phyloP scores from a whole-genome alignment of 2,888 invertebrate genomes.

The Lasioglossum morio region DNA sequence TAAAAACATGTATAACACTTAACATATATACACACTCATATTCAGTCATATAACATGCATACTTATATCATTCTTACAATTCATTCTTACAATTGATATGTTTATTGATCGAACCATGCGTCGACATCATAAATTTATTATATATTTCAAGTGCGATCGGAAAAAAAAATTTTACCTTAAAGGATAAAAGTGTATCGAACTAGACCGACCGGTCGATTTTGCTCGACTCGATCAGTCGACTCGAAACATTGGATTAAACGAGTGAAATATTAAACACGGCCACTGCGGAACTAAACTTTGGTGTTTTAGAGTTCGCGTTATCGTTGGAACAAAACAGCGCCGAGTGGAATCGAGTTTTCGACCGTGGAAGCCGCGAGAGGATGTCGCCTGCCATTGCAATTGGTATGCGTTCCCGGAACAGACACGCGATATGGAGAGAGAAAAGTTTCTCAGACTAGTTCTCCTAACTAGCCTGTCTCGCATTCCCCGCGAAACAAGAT shows the following conservation, averaged over 20 bases:
- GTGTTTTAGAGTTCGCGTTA: background rate
- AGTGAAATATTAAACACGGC: conserved; percentile 25
- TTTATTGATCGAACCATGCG: too few species aligned
- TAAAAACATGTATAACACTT: too few species aligned
- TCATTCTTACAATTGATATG: too few species aligned
- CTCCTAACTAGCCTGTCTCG: conserved; percentile 42
- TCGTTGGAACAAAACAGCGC: conserved; percentile 14
- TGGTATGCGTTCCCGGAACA: conserved; percentile 66
- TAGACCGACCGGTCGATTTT: conserved; percentile 1
- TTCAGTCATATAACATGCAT: too few species aligned
- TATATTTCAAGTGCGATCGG: too few species aligned
- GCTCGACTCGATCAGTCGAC: background rate
- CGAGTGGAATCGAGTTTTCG: conserved; percentile 36
- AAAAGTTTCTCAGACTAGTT: conserved; percentile 44
- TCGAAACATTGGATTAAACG: background rate
- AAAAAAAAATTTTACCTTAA: too few species aligned
- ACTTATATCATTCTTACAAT: too few species aligned
- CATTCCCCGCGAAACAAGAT: conserved; percentile 38
- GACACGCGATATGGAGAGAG: conserved; percentile 61
- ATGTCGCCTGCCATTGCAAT: conserved; percentile 41
- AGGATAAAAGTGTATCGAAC: background rate
- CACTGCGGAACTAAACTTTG: background rate
- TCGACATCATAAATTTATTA: too few species aligned
- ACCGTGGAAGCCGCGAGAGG: conserved; percentile 29
- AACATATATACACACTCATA: too few species aligned